Percentiles rank a stretch among this genome's conserved stretches.
Conservation (phyloP, 2,888 invertebrate species). For the Smittia aterrima region DNA sequence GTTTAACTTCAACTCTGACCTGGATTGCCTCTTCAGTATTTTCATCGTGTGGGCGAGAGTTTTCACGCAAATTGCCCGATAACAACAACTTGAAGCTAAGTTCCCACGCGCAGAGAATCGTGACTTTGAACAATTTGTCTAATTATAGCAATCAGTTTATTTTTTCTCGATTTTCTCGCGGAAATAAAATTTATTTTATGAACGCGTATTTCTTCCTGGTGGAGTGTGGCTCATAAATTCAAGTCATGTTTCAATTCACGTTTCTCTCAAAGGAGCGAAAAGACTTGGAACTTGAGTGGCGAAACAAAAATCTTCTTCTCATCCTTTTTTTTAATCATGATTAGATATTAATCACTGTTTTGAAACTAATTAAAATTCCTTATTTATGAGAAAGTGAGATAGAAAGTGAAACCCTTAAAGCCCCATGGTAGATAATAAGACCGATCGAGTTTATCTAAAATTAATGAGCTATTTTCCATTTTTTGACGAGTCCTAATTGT, state of each 20-base stretch:
- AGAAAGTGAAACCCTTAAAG: no score
- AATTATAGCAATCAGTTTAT: conserved; percentile 39
- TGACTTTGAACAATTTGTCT: conserved; percentile 37
- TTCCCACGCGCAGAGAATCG: conserved; percentile 11
- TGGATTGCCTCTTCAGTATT: background rate
- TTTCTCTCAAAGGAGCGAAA: background rate
- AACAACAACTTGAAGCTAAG: background rate
- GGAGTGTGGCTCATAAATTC: conserved; percentile 35
- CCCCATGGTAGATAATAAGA: no score
- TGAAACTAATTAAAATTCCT: no score
- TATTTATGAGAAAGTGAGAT: no score
- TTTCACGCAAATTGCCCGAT: background rate
- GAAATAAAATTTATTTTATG: conserved; percentile 4
- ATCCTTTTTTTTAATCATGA: no score
- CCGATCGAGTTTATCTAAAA: no score
- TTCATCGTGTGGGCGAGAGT: background rate
- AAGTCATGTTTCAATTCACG: background rate
- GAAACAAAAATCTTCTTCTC: no score
- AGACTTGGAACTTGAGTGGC: no score
- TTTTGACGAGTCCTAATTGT: no score
- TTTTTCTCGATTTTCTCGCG: conserved; percentile 15
- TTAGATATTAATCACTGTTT: no score
- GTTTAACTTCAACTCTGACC: no score
- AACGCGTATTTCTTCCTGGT: conserved; percentile 14
- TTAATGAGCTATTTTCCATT: no score